A percentile compares a stretch with the other conserved stretches of the same genome.
Conservation (phyloP, 2,113 vertebrate genomes). For the Columba janthina region DNA sequence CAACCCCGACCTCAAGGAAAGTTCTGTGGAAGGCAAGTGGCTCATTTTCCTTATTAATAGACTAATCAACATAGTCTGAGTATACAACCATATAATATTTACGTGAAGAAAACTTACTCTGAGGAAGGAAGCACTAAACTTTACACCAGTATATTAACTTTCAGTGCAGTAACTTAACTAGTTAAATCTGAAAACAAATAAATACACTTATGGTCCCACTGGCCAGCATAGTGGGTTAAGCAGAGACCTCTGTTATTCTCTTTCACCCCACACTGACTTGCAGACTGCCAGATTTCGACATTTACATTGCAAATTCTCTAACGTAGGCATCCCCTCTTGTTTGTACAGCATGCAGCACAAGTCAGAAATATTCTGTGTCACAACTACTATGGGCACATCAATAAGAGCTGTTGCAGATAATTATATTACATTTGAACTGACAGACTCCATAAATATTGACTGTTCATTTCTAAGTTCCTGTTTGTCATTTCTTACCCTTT, state of each 20-base stretch:
- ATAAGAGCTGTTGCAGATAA: not conserved
- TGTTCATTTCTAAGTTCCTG: not conserved
- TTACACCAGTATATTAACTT: not conserved
- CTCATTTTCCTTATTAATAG: not conserved
- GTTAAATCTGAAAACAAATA: not conserved
- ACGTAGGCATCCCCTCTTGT: not conserved
- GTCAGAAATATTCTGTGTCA: not conserved
- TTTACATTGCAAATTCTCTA: not conserved
- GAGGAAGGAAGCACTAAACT: not conserved
- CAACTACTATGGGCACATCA: no score
- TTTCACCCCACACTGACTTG: not conserved
- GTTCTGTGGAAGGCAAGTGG: not conserved
- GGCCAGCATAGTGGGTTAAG: not conserved
- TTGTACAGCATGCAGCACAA: not conserved
- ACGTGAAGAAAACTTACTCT: not conserved
- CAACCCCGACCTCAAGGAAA: not conserved
- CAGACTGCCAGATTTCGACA: not conserved
- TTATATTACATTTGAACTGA: not conserved
- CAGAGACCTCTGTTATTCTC: not conserved
- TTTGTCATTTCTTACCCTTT: not conserved
- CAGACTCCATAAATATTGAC: not conserved
- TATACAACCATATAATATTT: no score
- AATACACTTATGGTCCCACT: not conserved
- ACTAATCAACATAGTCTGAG: not conserved
- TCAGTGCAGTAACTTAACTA: not conserved